Evolutionary conservation across 2,888 invertebrate species (phyloP), one percentile per base, ranked within the genome.

Genomic region (Blastobasis lacticolella): DNA sequence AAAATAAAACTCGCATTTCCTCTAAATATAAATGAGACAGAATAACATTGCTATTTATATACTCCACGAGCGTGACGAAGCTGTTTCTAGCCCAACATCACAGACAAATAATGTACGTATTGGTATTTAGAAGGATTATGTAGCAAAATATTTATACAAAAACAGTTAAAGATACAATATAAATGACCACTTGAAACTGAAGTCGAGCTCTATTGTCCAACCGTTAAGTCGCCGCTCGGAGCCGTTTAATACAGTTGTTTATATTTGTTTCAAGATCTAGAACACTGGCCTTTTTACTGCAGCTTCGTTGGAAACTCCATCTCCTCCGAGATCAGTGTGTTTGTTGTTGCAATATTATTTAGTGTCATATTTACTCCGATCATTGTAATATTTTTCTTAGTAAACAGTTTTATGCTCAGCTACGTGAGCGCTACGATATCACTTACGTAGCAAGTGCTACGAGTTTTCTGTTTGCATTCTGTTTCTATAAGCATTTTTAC

Each of bases 241-340:
- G 66, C 68, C 68, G 71, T 75, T 81, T 75, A 74, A 73, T 77
- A 67, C 69, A 62, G 67, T 76, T 76, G 75, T 78, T 81, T 76
- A 71, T 73, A 75, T 76, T 78, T 73, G 61, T 53, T 50, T 10
- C 49, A 48, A 48, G 46, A 56, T 44, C 59, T 69, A 64, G 64
- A 68, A 56, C 62, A 61, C 64, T 60, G 61, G 60, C 64, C 62
- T 62, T 54, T 63, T 66, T 58, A 64, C 57, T 57, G 59, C 62
- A 48, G 41, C 46, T 48, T 23, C 48, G 53, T 53, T 53, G 52
- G 50, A 54, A 57, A 49, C 50, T 52, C 55, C 52, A 54, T 55
- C 52, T 55, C 48, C 50, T 50, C 54, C 46, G 46, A 49, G 53
- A 51, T 49, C 52, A 54, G 58, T 53, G 54, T 55, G 55, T 49